Conservation (phyloP, 1,140 invertebrate genomes). For the Drosophila parabipectinata region DNA sequence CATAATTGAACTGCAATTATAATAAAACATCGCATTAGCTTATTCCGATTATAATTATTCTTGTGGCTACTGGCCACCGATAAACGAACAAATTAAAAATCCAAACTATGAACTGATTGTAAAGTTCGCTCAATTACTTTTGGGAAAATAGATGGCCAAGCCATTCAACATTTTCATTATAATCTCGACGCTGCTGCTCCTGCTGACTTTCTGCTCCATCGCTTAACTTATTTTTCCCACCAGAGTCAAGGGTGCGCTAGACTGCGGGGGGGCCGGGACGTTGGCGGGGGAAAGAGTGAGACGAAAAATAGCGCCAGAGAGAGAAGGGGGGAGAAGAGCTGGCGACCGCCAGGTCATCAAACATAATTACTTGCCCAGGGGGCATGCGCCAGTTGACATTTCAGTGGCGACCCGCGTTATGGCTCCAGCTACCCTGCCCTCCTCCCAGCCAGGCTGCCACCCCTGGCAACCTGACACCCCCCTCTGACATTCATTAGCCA, state of each 20-base stretch:
- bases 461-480: background rate
- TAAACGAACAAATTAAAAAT: conserved; percentile 38
- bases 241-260: background rate
- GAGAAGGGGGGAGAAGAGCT: conserved; percentile 5
- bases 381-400: conserved; percentile 74
- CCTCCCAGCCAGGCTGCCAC: background rate
- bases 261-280: background rate
- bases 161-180: conserved; percentile 57
- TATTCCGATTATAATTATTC: conserved; percentile 2
- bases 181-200: conserved; percentile 33
- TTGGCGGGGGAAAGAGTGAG: conserved; percentile 5
- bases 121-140: conserved; percentile 26
- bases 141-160: conserved; percentile 31
- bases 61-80: conserved; percentile 1
- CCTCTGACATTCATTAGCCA: conserved; percentile 50
- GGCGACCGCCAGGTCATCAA: conserved; percentile 58
- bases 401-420: conserved; percentile 38
- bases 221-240: conserved; percentile 38
- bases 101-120: conserved; percentile 44
- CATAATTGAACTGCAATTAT: conserved; percentile 18
- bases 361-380: conserved; percentile 76
- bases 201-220: conserved; percentile 13
- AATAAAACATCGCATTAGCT: conserved; percentile 9
- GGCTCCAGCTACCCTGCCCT: background rate
- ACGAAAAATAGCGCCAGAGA: conserved; percentile 1